Base-by-base conservation (phyloP, 2,888 invertebrate genomes). In the Alloscopus bannaensis region DNA sequence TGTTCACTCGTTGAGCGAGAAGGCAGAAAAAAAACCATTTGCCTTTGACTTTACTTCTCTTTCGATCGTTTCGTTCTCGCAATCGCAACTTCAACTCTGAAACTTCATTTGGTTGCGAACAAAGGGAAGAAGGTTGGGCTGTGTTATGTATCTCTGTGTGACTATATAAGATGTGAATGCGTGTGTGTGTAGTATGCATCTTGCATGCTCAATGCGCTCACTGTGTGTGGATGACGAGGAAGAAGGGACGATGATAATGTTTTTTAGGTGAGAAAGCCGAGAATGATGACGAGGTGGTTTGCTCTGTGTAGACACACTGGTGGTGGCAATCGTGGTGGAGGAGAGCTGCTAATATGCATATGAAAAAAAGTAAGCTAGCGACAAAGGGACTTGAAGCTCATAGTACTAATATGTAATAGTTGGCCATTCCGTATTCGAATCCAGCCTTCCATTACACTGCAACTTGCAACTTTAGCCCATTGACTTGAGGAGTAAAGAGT, bases 341-440 rank as follows among this genome's bases (percentile, higher is more conserved):
- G 16, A 16, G 50, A 40, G 45, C n/a, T n/a, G n/a, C 22, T 28
- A 59, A 59, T 59, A 59, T 59, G 59, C 59, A 64, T 50, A 66
- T 50, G 31, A 26, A 26, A 36, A 52, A 22, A 52, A 52, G 52
- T 22, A 52, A 69, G 68, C 36, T 36, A 69, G 24, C 24, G 55
- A 45, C 57, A 64, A 64, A 62, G n/a, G n/a, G n/a, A n/a, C 71
- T 8, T 18, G 50, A 18, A 16, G 18, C 50, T 18, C 18, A 18
- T 16, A 18, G 8, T 24, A 40, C n/a, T 18, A 42, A 40, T 40
- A 57, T 28, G 55, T 69, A 42, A 22, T 29, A 42, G 55, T 28
- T 59, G 62, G 50, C 68, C 66, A 76, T 76, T 62, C 45, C 60
- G 60, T 76, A 68, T 66, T 75, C 55, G 47, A 60, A 52, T 24